These are phyloP conservation scores for Sebastes minor DNA, from an alignment of 2,797 vertebrate species.

Conservation along the genomic window DNA sequence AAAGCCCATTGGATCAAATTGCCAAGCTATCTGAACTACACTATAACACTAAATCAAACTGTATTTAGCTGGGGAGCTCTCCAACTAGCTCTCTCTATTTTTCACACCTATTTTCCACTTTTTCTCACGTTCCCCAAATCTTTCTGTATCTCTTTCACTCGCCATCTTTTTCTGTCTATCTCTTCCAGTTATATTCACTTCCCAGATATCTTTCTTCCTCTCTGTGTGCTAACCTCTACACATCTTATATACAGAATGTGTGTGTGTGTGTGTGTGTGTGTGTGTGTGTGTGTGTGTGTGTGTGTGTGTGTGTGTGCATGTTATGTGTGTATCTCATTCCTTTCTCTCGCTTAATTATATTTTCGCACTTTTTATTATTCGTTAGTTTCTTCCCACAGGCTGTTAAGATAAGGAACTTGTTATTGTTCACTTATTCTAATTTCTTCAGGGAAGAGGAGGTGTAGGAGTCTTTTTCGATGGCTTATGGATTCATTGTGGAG, in stretches of 20 bases:
- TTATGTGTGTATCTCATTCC: not conserved
- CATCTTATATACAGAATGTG: not conserved
- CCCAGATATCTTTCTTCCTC: constrained; percentile 5
- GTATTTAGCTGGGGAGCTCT: constrained; percentile 39
- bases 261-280: not conserved
- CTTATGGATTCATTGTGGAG: constrained; percentile 19
- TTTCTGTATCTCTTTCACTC: not conserved
- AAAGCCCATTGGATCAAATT: constrained; percentile 31
- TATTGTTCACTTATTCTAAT: constrained; percentile 39
- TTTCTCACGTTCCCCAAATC: not conserved
- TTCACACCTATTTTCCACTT: constrained; percentile 1
- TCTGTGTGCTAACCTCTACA: not conserved
- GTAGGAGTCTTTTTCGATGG: constrained; percentile 6
- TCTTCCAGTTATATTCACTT: constrained; percentile 8
- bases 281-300: not conserved
- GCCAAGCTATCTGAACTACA: constrained; percentile 53
- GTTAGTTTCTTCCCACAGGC: constrained; percentile 37
- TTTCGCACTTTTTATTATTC: constrained; percentile 41
- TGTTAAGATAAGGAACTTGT: constrained; percentile 48
- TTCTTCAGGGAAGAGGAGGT: constrained; percentile 19
- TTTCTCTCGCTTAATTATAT: constrained; percentile 27
- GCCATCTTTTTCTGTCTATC: not conserved
- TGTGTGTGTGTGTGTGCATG: not conserved
- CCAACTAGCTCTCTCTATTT: constrained; percentile 18
- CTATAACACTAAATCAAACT: constrained; percentile 41